Conservation (phyloP, 2,888 invertebrate species). For the Osmoderma eremita region DNA sequence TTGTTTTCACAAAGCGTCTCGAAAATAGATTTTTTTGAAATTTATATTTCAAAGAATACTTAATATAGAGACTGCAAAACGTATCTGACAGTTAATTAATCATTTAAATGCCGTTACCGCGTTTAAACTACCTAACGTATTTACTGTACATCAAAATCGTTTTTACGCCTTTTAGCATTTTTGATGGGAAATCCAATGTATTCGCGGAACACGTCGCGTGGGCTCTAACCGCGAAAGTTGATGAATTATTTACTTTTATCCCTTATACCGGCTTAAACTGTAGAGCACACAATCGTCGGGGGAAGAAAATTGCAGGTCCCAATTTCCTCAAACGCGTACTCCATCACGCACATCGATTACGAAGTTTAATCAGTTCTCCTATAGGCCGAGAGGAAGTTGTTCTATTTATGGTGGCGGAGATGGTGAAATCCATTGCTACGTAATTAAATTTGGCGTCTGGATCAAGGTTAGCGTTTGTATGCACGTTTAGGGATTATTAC, state of each 20-base stretch:
- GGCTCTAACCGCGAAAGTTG: slow-evolving; percentile 1
- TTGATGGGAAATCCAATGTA: background rate
- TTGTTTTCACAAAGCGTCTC: no score
- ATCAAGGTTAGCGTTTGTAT: no score
- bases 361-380: slow-evolving; percentile 18
- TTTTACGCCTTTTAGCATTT: background rate
- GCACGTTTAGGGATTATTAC: no score
- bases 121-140: background rate
- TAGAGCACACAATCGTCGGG: background rate
- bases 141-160: background rate
- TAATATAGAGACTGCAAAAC: no score
- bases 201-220: background rate
- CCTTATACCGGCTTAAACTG: slow-evolving; percentile 11
- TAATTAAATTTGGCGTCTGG: slow-evolving; percentile 12
- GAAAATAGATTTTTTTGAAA: no score
- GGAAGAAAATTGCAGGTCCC: slow-evolving; percentile 12
- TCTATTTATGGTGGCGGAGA: slow-evolving; percentile 10
- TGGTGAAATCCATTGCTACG: slow-evolving; percentile 10
- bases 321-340: slow-evolving; percentile 14
- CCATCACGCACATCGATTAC: slow-evolving; percentile 17
- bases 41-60: no score
- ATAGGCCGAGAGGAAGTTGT: slow-evolving; percentile 15
- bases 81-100: background rate
- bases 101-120: background rate
- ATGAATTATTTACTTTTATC: slow-evolving; percentile 28